Evolutionary conservation across 2,113 vertebrate genomes (phyloP).

Genomic region (Gavia stellata): DNA sequence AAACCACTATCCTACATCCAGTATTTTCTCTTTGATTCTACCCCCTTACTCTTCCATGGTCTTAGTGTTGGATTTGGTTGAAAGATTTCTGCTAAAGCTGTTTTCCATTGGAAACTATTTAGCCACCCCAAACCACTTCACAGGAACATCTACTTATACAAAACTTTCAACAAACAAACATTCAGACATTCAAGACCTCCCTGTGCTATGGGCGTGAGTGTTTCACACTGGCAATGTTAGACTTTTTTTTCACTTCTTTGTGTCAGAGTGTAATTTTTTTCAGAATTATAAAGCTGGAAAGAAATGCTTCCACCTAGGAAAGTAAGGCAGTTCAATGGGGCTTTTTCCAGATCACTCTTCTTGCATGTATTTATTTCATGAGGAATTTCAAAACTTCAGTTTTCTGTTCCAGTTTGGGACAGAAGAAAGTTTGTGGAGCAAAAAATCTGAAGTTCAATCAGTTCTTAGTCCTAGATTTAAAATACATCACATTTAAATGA

Average conservation of each 20-base stretch:
- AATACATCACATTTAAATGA: neutral
- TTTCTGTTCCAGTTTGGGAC: neutral
- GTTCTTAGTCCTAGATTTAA: neutral
- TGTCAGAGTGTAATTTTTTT: neutral
- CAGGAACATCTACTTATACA: neutral
- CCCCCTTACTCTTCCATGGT: neutral
- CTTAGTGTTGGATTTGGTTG: neutral
- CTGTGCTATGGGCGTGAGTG: fast-evolving
- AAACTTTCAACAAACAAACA: neutral
- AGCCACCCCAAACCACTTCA: neutral
- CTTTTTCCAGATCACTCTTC: neutral
- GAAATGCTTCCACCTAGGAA: neutral
- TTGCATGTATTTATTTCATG: neutral
- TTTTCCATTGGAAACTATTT: neutral
- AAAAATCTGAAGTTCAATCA: neutral
- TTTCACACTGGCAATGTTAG: neutral
- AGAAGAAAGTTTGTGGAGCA: neutral
- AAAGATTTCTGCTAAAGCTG: neutral
- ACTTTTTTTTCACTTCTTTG: neutral
- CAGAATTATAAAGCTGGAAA: neutral
- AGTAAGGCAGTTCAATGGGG: neutral
- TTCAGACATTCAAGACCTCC: neutral
- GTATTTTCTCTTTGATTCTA: neutral
- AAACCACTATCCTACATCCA: neutral
- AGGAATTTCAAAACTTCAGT: neutral